Evolutionary conservation across 2,888 invertebrate genomes (phyloP), one percentile per base, ranked within the genome.

Genomic region (Xestia c-nigrum): DNA sequence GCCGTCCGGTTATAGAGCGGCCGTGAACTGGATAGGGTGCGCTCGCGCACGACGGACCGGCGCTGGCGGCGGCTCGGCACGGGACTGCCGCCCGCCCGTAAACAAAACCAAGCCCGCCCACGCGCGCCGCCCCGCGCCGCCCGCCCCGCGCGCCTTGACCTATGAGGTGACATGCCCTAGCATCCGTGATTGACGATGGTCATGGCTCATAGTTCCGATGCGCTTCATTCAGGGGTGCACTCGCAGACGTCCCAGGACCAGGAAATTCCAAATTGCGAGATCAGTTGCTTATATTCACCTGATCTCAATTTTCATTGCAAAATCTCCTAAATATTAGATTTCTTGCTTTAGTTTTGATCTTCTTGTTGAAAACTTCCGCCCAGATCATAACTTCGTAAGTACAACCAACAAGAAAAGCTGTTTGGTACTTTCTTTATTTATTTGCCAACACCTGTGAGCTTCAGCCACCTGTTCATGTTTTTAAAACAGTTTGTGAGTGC

Each of bases 11-110:
- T 94, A 95, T 96, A 95, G 95, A 93, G 95, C 95, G 96, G 94
- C 96, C 96, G 96, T 96, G 96, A 96, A 96, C 96, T 95, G 96
- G 93, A 95, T 95, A 93, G 94, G 93, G 93, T 93, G 95, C 93
- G 93, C 93, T 90, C 92, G 93, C 92, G 91, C 91, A 91, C 88
- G 89, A 87, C 88, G 90, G 88, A 85, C 89, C 90, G 90, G 89
- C 88, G 91, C 89, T 87, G 83, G 89, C 90, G 91, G 87, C 89
- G 89, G 88, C 84, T 87, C 87, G 84, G 89, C 92, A 89, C 91
- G 89, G 90, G 88, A 90, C 88, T 90, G 90, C 89, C 91, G 90
- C 89, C 90, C 88, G 91, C 91, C 92, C 92, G 92, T 92, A 91
- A 92, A 92, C 92, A 91, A 91, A 91, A 91, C 83, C 85, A 73